phyloP scores from a whole-genome alignment of 2,113 vertebrate species.

The Oenanthe melanoleuca region DNA sequence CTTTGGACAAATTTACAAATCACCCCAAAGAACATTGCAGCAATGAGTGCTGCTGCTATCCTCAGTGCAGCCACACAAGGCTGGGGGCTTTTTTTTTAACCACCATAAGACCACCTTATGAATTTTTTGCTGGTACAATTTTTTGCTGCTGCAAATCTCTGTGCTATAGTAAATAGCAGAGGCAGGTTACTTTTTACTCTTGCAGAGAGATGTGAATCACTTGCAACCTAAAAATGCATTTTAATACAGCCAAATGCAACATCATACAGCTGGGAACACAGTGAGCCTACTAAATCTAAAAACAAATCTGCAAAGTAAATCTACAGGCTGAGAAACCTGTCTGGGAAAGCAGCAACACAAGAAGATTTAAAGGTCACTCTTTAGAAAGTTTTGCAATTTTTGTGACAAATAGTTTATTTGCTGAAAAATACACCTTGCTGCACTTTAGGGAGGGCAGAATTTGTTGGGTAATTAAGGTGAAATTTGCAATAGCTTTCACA shows the following conservation, averaged over 20 bases:
- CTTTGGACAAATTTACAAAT: neutral
- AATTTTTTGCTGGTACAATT: neutral
- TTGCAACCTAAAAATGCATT: slow-evolving; percentile 8
- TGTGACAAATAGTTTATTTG: neutral
- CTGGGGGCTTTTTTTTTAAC: neutral
- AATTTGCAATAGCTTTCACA: neutral
- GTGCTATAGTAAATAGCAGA: neutral
- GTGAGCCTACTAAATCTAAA: slow-evolving; percentile 7
- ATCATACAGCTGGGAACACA: neutral
- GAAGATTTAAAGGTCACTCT: slow-evolving; percentile 5
- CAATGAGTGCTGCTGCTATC: neutral
- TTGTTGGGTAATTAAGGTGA: neutral
- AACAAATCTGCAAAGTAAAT: slow-evolving; percentile 45
- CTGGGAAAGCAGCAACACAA: slow-evolving; percentile 13
- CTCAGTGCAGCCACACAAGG: neutral
- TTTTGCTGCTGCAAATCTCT: neutral
- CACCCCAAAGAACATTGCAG: neutral
- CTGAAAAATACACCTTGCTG: neutral
- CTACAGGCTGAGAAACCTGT: slow-evolving; percentile 10
- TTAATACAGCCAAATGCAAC: slow-evolving; percentile 36
- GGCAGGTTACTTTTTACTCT: neutral
- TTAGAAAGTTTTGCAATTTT: slow-evolving; percentile 1
- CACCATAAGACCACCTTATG: accelerated
- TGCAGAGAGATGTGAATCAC: neutral
- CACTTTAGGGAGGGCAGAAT: neutral